Conservation (phyloP, 2,888 invertebrate species). For the Drosophila ezoana region DNA sequence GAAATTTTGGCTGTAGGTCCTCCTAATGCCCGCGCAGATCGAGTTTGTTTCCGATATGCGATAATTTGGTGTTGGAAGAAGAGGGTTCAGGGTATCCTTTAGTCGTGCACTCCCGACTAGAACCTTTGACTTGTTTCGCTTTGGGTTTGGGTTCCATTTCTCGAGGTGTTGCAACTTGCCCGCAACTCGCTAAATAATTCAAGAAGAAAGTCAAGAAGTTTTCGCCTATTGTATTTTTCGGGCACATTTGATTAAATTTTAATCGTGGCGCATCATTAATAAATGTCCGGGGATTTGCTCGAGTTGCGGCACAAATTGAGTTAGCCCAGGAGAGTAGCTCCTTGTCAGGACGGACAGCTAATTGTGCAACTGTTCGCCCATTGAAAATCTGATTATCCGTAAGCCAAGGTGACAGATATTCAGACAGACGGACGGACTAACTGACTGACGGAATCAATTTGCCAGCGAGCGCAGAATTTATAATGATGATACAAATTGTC, state of each 20-base stretch:
- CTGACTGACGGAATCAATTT: conserved; percentile 41
- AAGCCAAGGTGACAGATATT: conserved; percentile 31
- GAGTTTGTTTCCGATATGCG: too few species aligned
- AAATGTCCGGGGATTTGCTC: conserved; percentile 74
- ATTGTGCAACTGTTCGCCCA: conserved; percentile 47
- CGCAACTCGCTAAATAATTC: conserved; percentile 77
- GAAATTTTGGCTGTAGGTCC: too few species aligned
- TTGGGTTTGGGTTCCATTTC: conserved; percentile 1
- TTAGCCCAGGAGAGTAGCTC: conserved; percentile 50
- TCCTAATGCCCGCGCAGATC: too few species aligned
- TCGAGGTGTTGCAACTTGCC: conserved; percentile 71
- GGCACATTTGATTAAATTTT: conserved; percentile 84
- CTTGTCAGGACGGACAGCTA: conserved; percentile 47
- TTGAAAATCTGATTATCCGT: conserved; percentile 60
- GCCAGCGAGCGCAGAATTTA: conserved; percentile 36
- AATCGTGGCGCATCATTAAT: conserved; percentile 82
- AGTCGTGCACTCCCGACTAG: too few species aligned
- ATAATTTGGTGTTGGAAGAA: too few species aligned
- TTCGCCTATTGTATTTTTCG: conserved; percentile 13
- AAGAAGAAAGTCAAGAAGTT: conserved; percentile 54
- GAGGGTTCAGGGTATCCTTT: too few species aligned
- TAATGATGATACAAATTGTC: conserved; percentile 71
- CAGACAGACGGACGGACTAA: conserved; percentile 6
- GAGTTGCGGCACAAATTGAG: conserved; percentile 67
- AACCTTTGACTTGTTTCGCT: too few species aligned